A percentile compares a stretch with the other conserved stretches of the same genome.
Evolutionary conservation across 1,140 invertebrate genomes (phyloP).

Genomic region (Drosophila ambigua): DNA sequence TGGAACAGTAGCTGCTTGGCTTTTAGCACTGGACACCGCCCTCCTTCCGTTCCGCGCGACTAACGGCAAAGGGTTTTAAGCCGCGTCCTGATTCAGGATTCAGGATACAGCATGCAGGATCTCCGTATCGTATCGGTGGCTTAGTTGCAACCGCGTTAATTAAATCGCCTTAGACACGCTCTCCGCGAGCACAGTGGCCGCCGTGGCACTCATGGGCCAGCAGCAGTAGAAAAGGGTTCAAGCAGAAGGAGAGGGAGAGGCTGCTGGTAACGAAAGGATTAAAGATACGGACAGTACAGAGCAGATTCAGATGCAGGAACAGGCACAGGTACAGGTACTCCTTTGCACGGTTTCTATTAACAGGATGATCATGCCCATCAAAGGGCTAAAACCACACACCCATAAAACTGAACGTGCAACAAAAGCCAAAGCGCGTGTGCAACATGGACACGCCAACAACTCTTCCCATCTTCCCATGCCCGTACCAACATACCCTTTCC

Average conservation of each 20-base stretch:
- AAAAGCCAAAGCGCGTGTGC: conserved; percentile 68
- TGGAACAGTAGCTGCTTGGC: conserved; percentile 65
- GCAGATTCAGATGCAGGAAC: too few relatives aligned
- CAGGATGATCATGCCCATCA: conserved; percentile 83
- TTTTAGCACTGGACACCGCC: conserved; percentile 62
- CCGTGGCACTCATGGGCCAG: conserved; percentile 30
- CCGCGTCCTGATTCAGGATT: conserved; percentile 23
- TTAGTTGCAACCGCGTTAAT: conserved; percentile 80
- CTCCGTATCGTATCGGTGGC: conserved; percentile 23
- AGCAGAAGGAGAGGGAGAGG: conserved; percentile 3
- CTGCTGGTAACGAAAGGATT: conserved; percentile 33
- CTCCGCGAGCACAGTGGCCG: conserved; percentile 8
- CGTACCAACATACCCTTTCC: conserved; percentile 16
- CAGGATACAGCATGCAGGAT: background rate
- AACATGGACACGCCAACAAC: conserved; percentile 8
- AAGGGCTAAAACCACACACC: conserved; percentile 84
- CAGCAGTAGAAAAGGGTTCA: conserved; percentile 48
- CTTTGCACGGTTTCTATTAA: conserved; percentile 75
- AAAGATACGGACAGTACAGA: background rate
- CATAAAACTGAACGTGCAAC: conserved; percentile 81
- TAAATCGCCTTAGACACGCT: conserved; percentile 82
- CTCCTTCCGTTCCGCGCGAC: conserved; percentile 13
- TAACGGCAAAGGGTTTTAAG: conserved; percentile 61
- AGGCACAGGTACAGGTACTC: conserved; percentile 41
- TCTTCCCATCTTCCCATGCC: conserved; percentile 3